These are phyloP conservation scores for Zosterops japonicus DNA, from an alignment of 2,113 vertebrate species.

Conservation along the genomic window DNA sequence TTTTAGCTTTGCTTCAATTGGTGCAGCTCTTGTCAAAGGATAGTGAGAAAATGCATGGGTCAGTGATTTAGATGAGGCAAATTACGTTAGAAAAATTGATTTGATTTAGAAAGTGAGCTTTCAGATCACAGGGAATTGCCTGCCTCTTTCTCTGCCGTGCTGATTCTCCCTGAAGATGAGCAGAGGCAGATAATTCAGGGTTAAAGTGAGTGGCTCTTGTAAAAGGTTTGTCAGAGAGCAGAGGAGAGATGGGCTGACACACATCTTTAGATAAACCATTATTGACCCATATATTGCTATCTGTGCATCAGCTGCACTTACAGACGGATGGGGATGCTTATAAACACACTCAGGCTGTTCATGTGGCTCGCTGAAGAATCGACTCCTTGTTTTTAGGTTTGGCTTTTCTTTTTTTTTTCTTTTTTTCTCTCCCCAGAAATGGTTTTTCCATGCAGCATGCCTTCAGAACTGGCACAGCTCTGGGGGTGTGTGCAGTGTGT, in stretches of 20 bases:
- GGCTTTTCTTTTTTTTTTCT: background rate
- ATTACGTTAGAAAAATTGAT: conserved; percentile 61
- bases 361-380: background rate
- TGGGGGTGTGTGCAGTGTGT: background rate
- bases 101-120: conserved; percentile 57
- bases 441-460: background rate
- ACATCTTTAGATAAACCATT: background rate
- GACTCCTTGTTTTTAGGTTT: background rate
- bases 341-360: background rate
- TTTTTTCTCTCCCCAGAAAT: background rate
- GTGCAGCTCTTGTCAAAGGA: conserved; percentile 56
- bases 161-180: background rate
- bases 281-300: background rate
- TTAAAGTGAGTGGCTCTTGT: conserved; percentile 47
- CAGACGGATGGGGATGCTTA: accelerated
- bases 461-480: background rate
- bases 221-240: background rate
- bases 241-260: background rate
- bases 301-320: background rate
- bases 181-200: conserved; percentile 38
- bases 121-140: conserved; percentile 35
- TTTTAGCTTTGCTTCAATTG: conserved; percentile 56
- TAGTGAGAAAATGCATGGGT: conserved; percentile 42
- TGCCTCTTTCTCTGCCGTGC: background rate
- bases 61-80: conserved; percentile 53